Conservation (phyloP, 2,113 vertebrate species). For the Menidia beryllina region DNA sequence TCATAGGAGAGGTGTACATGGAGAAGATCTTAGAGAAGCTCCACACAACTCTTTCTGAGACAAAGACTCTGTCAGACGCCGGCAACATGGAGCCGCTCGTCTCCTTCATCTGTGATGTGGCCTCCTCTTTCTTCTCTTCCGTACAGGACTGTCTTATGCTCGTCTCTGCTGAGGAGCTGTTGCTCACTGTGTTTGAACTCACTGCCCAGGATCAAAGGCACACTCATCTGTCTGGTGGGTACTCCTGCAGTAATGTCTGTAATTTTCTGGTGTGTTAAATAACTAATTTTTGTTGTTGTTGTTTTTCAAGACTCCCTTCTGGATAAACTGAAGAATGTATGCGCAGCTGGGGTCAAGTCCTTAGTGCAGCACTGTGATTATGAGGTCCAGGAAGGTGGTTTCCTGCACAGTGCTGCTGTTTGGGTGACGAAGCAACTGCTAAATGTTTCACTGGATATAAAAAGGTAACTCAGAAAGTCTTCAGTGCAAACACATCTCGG, state of each 20-base stretch:
- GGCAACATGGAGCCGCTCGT: slow-evolving; percentile 88
- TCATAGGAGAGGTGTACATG: slow-evolving; percentile 90
- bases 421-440: slow-evolving; percentile 92
- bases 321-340: slow-evolving; percentile 88
- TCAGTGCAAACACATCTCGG: neutral
- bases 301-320: slow-evolving; percentile 85
- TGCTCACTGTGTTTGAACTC: slow-evolving; percentile 93
- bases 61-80: slow-evolving; percentile 88
- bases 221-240: slow-evolving; percentile 86
- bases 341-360: slow-evolving; percentile 85
- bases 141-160: slow-evolving; percentile 88
- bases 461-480: slow-evolving; percentile 82
- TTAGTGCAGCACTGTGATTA: slow-evolving; percentile 81
- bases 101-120: slow-evolving; percentile 93
- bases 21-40: slow-evolving; percentile 92
- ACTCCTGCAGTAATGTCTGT: neutral
- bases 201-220: slow-evolving; percentile 88
- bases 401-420: slow-evolving; percentile 85
- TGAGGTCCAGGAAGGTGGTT: slow-evolving; percentile 81
- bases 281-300: neutral
- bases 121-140: slow-evolving; percentile 93
- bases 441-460: slow-evolving; percentile 82
- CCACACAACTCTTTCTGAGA: slow-evolving; percentile 89
- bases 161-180: slow-evolving; percentile 90
- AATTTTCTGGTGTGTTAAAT: neutral